Evolutionary conservation across 2,888 invertebrate species (phyloP), one percentile per base, ranked within the genome.

Genomic region (Melieria crassipennis): DNA sequence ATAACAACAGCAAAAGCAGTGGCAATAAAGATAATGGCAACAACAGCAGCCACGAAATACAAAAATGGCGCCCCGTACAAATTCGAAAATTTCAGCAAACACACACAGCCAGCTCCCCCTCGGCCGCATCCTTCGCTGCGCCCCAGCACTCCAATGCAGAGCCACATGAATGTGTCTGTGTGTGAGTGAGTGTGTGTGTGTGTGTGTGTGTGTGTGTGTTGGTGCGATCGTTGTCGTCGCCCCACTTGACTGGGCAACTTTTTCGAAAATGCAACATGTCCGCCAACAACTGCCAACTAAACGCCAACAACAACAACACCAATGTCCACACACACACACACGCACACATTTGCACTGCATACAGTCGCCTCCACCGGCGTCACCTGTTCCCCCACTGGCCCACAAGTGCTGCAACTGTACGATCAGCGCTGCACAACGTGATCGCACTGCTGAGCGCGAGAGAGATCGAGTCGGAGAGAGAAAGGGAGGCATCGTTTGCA

Each of bases 241-340:
- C 58, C 66, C 66, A 48, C 42, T 50, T 42, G 4, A 30, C 30
- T 50, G 10, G 42, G n/a, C 58, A 1, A 42, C 48, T 42, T 47
- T 58, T n/a, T n/a, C 57, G 1, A 66, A 66, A 66, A 66, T 66
- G 66, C 66, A 66, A 66, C 58, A 66, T 66, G 66, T 58, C 66
- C 66, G 43, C 58, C 70, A 63, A 65, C 70, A 30, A 57, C 57
- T 46, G 55, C 13, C 58, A 50, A 61, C 30, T 5, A 16, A 66
- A 65, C 56, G 46, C 52, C 61, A 62, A 52, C 7, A 16, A 47
- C 7, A 16, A 6, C 50, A 30, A 55, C 42, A 16, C 61, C 7
- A 47, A 11, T 42, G 45, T 10, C 10, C 45, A 43, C 43, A 13
- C 43, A 46, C 43, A 13, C 43, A 46, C n/a, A 16, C 45, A 50